Percentiles rank a stretch among this genome's conserved stretches.
These are phyloP conservation scores for Bilobella aurantiaca DNA, from an alignment of 1,140 invertebrate species.

Conservation along the genomic window DNA sequence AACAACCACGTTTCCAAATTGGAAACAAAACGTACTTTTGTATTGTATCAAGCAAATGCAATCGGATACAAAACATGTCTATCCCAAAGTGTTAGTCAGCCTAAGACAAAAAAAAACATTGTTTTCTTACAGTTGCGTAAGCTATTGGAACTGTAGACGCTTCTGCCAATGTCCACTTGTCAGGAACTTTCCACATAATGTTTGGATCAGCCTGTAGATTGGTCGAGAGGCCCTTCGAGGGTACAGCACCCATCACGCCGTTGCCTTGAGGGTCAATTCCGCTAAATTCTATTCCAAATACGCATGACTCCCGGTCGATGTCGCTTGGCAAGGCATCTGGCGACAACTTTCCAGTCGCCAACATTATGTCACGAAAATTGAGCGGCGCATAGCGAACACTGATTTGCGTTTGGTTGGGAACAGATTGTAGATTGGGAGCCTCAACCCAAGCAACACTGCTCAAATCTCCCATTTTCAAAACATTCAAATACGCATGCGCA, in stretches of 20 bases:
- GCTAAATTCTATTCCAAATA: slow-evolving; percentile 87
- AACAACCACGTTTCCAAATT: no score
- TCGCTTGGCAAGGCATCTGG: slow-evolving; percentile 85
- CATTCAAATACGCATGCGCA: slow-evolving; percentile 86
- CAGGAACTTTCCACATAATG: slow-evolving; percentile 84
- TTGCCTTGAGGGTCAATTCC: slow-evolving; percentile 62
- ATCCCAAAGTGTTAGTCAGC: no score
- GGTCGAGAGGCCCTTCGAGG: slow-evolving; percentile 73
- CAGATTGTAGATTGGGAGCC: slow-evolving; percentile 44
- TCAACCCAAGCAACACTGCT: slow-evolving; percentile 91
- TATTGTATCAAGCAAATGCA: no score
- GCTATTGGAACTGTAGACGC: slow-evolving; percentile 89
- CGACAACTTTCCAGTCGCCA: slow-evolving; percentile 87
- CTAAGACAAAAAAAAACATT: no score
- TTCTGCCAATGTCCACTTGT: slow-evolving; percentile 76
- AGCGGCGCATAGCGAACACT: slow-evolving; percentile 76
- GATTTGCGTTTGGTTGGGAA: neutral
- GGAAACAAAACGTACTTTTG: no score
- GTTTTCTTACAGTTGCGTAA: slow-evolving; percentile 63
- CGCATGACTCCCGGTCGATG: slow-evolving; percentile 70
- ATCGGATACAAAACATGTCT: no score
- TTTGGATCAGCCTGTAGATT: slow-evolving; percentile 62
- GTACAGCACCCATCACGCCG: slow-evolving; percentile 86
- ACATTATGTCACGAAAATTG: slow-evolving; percentile 96
- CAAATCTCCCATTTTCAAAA: slow-evolving; percentile 76